Conservation (phyloP, 2,113 vertebrate genomes). For the Arizona elegans region DNA sequence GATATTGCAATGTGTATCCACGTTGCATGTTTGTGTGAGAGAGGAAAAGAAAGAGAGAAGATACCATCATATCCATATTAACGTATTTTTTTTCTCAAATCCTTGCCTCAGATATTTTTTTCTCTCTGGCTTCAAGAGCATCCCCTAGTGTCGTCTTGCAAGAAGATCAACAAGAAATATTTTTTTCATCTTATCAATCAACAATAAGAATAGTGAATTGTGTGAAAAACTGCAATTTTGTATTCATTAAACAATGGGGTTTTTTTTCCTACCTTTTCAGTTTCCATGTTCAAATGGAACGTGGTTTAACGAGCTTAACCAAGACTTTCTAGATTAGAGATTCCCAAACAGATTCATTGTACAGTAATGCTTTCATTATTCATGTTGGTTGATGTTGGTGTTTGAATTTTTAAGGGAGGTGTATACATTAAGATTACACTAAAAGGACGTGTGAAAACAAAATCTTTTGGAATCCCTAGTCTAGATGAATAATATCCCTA, state of each 20-base stretch:
- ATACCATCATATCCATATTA: not conserved
- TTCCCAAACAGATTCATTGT: not conserved
- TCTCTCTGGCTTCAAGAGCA: not conserved
- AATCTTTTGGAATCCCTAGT: not conserved
- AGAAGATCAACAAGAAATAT: not conserved
- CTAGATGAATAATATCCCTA: not conserved
- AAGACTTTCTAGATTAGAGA: not conserved
- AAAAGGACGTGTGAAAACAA: not conserved
- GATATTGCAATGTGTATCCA: not conserved
- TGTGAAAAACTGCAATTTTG: not conserved
- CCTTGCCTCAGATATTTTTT: not conserved
- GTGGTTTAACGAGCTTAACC: not conserved
- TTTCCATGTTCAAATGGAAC: not conserved
- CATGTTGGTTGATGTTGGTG: not conserved
- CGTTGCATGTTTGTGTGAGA: not conserved
- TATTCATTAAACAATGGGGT: not conserved
- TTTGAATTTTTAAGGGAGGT: not conserved
- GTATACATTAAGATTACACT: not conserved
- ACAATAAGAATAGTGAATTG: not conserved
- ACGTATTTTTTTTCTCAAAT: not conserved
- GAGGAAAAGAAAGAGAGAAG: not conserved
- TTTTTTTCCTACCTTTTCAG: not conserved
- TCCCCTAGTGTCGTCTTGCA: not conserved
- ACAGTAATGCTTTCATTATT: not conserved
- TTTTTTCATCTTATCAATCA: not conserved